Evolutionary conservation across 2,888 invertebrate species (phyloP).

Genomic region (Drosophila rellima): DNA sequence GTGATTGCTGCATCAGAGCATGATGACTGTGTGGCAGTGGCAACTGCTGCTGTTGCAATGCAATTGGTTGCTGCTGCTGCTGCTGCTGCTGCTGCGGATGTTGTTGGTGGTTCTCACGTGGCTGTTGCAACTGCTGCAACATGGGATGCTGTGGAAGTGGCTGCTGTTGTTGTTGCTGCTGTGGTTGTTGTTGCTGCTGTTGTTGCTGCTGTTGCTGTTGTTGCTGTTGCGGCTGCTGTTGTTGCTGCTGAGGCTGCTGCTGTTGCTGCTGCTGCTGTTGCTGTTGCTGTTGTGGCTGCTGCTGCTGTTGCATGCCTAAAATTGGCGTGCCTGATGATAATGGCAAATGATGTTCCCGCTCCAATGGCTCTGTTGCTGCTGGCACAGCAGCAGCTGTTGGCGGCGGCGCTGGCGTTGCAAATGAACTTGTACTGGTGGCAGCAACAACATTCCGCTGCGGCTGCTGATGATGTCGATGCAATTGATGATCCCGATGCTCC

Average conservation of each 20-base stretch:
- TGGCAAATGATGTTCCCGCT: constrained; percentile 47
- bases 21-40: constrained; percentile 71
- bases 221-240: constrained; percentile 39
- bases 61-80: constrained; percentile 46
- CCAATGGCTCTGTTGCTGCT: constrained; percentile 16
- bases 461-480: constrained; percentile 64
- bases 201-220: constrained; percentile 36
- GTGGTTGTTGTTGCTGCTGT: constrained; percentile 41
- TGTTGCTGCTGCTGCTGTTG: constrained; percentile 26
- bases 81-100: constrained; percentile 40
- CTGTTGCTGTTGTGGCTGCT: constrained; percentile 41
- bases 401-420: constrained; percentile 58
- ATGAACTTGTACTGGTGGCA: constrained; percentile 56
- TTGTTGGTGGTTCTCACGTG: constrained; percentile 27
- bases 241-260: constrained; percentile 31
- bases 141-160: constrained; percentile 36
- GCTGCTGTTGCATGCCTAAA: constrained; percentile 23
- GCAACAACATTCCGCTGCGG: constrained; percentile 51
- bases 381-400: constrained; percentile 24
- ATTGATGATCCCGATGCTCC: constrained; percentile 77
- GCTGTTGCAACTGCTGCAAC: constrained; percentile 21
- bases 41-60: constrained; percentile 43
- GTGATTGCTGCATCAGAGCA: constrained; percentile 76
- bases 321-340: constrained; percentile 25
- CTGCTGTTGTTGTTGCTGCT: constrained; percentile 14